Percentiles rank a stretch among this genome's conserved stretches.
Conservation (phyloP, 2,113 vertebrate species). For the Upupa epops region DNA sequence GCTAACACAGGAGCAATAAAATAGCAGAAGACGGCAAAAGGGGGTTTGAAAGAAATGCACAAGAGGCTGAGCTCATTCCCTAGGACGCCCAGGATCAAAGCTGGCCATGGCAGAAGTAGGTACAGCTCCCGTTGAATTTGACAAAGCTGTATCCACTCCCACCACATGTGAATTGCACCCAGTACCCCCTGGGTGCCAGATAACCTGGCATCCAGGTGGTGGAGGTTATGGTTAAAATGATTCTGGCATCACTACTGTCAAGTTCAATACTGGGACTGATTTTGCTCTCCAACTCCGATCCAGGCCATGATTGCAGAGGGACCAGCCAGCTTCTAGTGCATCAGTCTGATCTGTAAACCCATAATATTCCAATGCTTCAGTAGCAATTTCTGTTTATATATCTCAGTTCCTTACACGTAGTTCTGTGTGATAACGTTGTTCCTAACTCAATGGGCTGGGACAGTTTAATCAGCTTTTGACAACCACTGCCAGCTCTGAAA, state of each 20-base stretch:
- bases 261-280: background rate
- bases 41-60: slow-evolving; percentile 54
- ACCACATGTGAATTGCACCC: background rate
- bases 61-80: slow-evolving; percentile 44
- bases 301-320: background rate
- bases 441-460: background rate
- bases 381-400: background rate
- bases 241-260: background rate
- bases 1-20: slow-evolving; percentile 78
- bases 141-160: background rate
- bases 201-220: background rate
- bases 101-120: background rate
- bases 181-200: background rate
- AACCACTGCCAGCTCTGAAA: background rate
- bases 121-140: background rate
- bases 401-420: background rate
- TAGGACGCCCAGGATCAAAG: slow-evolving; percentile 20
- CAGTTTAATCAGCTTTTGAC: background rate
- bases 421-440: background rate
- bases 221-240: background rate
- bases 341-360: background rate
- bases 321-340: slow-evolving; percentile 56
- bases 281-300: background rate
- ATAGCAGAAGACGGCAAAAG: slow-evolving; percentile 70
- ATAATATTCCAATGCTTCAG: background rate